These are phyloP conservation scores for Mamestra brassicae DNA, from an alignment of 2,888 invertebrate genomes.

Conservation along the genomic window DNA sequence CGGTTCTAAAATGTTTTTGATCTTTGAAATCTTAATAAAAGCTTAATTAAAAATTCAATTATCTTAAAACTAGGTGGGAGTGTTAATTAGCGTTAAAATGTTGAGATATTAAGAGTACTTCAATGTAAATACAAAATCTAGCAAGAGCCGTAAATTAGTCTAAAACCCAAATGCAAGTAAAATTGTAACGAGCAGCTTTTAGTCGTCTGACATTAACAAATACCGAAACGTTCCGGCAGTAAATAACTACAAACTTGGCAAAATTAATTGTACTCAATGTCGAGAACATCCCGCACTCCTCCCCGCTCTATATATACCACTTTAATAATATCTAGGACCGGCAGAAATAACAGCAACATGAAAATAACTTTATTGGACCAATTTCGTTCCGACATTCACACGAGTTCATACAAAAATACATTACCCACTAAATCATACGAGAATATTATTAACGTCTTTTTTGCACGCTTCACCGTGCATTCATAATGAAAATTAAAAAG, in stretches of 20 bases:
- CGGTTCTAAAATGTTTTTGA: not conserved
- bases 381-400: slow-evolving; percentile 47
- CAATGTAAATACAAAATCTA: slow-evolving; percentile 32
- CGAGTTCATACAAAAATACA: slow-evolving; percentile 36
- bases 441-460: slow-evolving; percentile 24
- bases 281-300: slow-evolving; percentile 31
- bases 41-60: slow-evolving; percentile 11
- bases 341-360: slow-evolving; percentile 63
- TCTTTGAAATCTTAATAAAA: slow-evolving; percentile 12
- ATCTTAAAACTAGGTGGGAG: not conserved
- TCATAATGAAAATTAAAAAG: slow-evolving; percentile 24
- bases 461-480: slow-evolving; percentile 22
- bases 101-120: slow-evolving; percentile 29
- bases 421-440: slow-evolving; percentile 22
- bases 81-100: slow-evolving; percentile 26
- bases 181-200: slow-evolving; percentile 51
- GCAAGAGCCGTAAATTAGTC: slow-evolving; percentile 59
- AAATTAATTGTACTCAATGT: slow-evolving; percentile 66
- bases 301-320: slow-evolving; percentile 38
- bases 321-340: slow-evolving; percentile 59
- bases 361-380: slow-evolving; percentile 66
- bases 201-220: slow-evolving; percentile 51
- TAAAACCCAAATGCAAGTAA: slow-evolving; percentile 59
- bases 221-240: slow-evolving; percentile 45
- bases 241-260: slow-evolving; percentile 61